Conservation (phyloP, 2,888 invertebrate species). For the Noctua fimbriata region DNA sequence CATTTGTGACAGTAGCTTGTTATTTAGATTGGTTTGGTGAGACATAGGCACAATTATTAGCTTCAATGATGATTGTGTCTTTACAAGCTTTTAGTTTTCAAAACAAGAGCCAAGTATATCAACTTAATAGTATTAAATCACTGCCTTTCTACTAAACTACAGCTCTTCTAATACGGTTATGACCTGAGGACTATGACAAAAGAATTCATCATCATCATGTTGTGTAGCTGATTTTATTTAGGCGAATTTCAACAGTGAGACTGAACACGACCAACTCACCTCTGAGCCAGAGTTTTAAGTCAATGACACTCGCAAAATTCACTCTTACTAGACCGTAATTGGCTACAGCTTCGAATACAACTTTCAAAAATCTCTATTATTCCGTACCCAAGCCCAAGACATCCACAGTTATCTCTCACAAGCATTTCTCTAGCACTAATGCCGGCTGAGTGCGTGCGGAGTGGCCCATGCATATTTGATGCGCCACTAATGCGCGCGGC, state of each 20-base stretch:
- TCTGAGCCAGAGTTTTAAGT: neutral
- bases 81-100: neutral
- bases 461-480: conserved; percentile 85
- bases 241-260: neutral
- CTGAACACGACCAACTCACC: neutral
- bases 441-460: conserved; percentile 72
- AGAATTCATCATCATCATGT: neutral
- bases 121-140: neutral
- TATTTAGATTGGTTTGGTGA: neutral
- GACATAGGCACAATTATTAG: no score
- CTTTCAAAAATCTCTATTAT: neutral
- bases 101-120: neutral
- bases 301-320: neutral
- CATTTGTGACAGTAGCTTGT: neutral
- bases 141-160: neutral
- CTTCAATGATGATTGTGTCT: neutral
- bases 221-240: rapidly evolving
- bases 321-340: neutral
- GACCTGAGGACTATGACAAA: neutral
- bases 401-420: conserved; percentile 50
- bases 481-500: conserved; percentile 77
- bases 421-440: conserved; percentile 55
- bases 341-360: neutral
- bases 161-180: neutral
- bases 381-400: conserved; percentile 8